phyloP scores from a whole-genome alignment of 2,113 vertebrate species.

The Passer montanus region DNA sequence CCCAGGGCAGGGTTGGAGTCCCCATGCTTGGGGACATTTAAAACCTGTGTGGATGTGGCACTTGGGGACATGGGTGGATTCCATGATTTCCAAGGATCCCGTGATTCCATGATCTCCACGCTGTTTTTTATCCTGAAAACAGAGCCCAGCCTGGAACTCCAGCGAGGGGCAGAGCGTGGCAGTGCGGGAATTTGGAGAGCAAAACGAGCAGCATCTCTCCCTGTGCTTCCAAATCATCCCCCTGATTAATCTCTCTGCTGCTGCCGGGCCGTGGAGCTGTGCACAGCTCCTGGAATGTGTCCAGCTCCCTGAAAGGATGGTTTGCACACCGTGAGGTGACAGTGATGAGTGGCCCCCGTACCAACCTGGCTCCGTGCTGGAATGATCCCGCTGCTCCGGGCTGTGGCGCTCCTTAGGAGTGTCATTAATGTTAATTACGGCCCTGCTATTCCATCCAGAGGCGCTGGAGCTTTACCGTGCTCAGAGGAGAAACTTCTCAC shows the following conservation, averaged over 20 bases:
- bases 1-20: accelerated
- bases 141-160: background rate
- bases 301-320: background rate
- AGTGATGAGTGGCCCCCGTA: background rate
- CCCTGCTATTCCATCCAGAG: conserved; percentile 9
- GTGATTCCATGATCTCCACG: accelerated
- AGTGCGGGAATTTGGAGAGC: background rate
- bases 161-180: background rate
- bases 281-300: background rate
- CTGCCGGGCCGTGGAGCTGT: background rate
- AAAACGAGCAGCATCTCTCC: background rate
- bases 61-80: accelerated
- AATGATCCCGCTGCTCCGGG: background rate
- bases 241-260: background rate
- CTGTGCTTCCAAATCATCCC: background rate
- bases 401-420: conserved; percentile 19
- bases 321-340: background rate
- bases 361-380: background rate
- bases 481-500: conserved; percentile 55
- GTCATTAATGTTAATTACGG: conserved; percentile 81
- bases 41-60: accelerated
- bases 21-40: accelerated
- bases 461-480: conserved; percentile 45
- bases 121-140: background rate
- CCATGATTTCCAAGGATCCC: no score